Conservation (phyloP, 2,888 invertebrate species). For the Drosophila kambysellisi region DNA sequence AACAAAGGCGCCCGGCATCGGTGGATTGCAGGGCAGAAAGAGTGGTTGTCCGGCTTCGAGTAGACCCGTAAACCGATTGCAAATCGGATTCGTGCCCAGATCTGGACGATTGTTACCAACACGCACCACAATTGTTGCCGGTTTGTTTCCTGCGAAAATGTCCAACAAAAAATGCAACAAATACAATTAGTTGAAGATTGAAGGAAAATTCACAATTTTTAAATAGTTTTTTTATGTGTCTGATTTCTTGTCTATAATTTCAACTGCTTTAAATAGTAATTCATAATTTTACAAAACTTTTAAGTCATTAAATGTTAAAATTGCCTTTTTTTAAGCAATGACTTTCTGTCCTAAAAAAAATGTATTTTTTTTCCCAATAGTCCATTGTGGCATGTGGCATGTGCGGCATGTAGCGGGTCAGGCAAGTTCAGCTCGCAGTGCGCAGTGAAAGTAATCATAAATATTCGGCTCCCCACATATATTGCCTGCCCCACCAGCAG, state of each 20-base stretch:
- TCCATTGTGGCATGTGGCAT: slow-evolving; percentile 26
- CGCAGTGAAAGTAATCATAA: slow-evolving; percentile 82
- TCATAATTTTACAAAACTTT: not conserved
- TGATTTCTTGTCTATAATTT: not conserved
- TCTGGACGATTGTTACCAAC: slow-evolving; percentile 97
- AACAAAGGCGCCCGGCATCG: slow-evolving; percentile 97
- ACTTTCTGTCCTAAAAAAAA: slow-evolving; percentile 1
- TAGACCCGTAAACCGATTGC: slow-evolving; percentile 94
- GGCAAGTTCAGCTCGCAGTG: slow-evolving; percentile 54
- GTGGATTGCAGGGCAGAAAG: slow-evolving; percentile 96
- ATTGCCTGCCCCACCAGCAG: not conserved
- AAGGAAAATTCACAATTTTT: not conserved
- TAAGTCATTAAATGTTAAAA: not conserved
- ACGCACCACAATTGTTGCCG: slow-evolving; percentile 94
- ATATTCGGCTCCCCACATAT: slow-evolving; percentile 53
- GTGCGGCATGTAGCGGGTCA: slow-evolving; percentile 52
- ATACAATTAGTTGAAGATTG: slow-evolving; percentile 1
- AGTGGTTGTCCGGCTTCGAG: slow-evolving; percentile 95
- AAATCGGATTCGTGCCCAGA: slow-evolving; percentile 95
- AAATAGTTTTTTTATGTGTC: not conserved
- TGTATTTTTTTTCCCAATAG: not conserved
- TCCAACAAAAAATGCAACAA: not conserved
- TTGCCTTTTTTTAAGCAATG: not conserved
- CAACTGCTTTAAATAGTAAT: not conserved
- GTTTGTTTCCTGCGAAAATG: slow-evolving; percentile 88